These are phyloP conservation scores for Sepioteuthis lessoniana DNA, from an alignment of 2,888 invertebrate genomes.

Conservation along the genomic window DNA sequence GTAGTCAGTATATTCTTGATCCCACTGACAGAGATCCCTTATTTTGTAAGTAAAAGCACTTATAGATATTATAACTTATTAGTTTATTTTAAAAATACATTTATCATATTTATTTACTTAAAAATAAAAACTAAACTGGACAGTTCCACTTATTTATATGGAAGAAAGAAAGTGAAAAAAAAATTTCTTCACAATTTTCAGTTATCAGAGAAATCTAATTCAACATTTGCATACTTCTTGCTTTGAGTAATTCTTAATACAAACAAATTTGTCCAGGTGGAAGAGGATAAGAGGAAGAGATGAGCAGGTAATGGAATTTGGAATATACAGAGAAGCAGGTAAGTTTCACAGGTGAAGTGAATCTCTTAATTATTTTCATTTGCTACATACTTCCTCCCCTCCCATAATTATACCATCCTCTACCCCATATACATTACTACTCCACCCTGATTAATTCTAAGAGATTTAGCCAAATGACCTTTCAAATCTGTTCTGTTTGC, in stretches of 20 bases:
- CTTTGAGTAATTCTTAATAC: background rate
- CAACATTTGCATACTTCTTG: background rate
- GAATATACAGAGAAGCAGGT: background rate
- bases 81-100: no score
- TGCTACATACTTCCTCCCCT: background rate
- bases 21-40: no score
- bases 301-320: background rate
- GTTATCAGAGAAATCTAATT: background rate
- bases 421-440: background rate
- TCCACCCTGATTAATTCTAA: background rate
- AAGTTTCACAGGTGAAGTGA: background rate
- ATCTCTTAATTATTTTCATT: background rate
- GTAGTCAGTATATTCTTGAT: no score
- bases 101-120: no score
- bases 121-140: no score
- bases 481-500: background rate
- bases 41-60: no score
- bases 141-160: background rate
- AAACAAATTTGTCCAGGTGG: background rate
- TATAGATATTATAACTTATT: no score
- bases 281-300: no score
- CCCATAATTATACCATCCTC: background rate
- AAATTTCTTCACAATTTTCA: background rate
- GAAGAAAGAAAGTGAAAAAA: background rate
- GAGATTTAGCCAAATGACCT: background rate